phyloP scores from a whole-genome alignment of 1,140 invertebrate species.

The Calephelis nemesis region DNA sequence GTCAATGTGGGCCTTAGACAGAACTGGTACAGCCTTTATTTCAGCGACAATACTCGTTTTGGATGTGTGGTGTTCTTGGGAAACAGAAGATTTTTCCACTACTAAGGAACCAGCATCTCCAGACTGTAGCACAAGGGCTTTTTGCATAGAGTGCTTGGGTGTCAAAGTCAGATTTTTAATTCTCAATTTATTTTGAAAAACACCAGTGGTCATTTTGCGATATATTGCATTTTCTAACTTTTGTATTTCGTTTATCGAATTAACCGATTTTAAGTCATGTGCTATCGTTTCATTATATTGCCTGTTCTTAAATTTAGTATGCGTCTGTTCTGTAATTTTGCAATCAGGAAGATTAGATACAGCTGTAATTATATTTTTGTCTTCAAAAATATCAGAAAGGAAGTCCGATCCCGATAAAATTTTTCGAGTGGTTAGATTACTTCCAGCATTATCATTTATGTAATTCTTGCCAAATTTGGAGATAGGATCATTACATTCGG shows the following conservation, averaged over 20 bases:
- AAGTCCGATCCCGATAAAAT: slow-evolving; percentile 42
- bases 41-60: slow-evolving; percentile 31
- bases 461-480: slow-evolving; percentile 27
- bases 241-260: slow-evolving; percentile 41
- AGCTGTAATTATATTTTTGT: slow-evolving; percentile 52
- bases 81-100: slow-evolving; percentile 39
- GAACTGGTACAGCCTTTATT: slow-evolving; percentile 37
- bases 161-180: slow-evolving; percentile 56
- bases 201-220: slow-evolving; percentile 41
- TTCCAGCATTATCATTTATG: slow-evolving; percentile 25
- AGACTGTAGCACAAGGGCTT: slow-evolving; percentile 51
- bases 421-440: slow-evolving; percentile 31
- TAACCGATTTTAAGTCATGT: slow-evolving; percentile 23
- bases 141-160: slow-evolving; percentile 53
- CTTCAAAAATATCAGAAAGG: slow-evolving; percentile 46
- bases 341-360: slow-evolving; percentile 36
- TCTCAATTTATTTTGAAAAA: slow-evolving; percentile 50
- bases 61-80: slow-evolving; percentile 33
- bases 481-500: slow-evolving; percentile 37
- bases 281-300: slow-evolving; percentile 26
- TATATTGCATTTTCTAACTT: slow-evolving; percentile 47
- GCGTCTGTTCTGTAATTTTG: background rate
- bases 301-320: slow-evolving; percentile 18
- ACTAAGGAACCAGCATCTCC: slow-evolving; percentile 50
- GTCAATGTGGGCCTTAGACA: slow-evolving; percentile 40